A percentile compares a stretch with the other conserved stretches of the same genome.
Evolutionary conservation across 2,888 invertebrate species (phyloP).

Genomic region (Furcula furcula): DNA sequence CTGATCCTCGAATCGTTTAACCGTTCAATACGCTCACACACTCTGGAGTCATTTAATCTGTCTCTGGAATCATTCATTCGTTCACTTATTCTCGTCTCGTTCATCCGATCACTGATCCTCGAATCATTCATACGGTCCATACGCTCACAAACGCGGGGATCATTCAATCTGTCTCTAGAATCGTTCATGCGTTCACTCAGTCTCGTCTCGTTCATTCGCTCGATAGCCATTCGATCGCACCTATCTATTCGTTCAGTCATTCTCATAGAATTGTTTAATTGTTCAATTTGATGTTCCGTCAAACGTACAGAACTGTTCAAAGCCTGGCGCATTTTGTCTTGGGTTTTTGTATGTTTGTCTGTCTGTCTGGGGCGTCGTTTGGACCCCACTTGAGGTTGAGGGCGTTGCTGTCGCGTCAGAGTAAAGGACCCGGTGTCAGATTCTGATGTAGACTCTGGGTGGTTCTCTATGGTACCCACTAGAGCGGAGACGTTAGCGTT

Average conservation of each 20-base stretch:
- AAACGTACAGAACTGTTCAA: slow-evolving; percentile 36
- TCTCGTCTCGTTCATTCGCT: slow-evolving; percentile 25
- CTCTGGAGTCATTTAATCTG: slow-evolving; percentile 24
- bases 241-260: slow-evolving; percentile 27
- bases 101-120: slow-evolving; percentile 29
- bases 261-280: slow-evolving; percentile 46
- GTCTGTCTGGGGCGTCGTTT: slow-evolving; percentile 60
- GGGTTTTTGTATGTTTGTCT: slow-evolving; percentile 57
- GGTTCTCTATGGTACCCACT: slow-evolving; percentile 75
- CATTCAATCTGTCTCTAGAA: slow-evolving; percentile 20
- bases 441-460: slow-evolving; percentile 74
- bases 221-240: slow-evolving; percentile 2
- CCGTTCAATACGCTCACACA: slow-evolving; percentile 26
- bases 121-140: slow-evolving; percentile 24
- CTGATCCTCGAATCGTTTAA: slow-evolving; percentile 35
- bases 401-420: slow-evolving; percentile 66
- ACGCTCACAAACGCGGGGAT: slow-evolving; percentile 12
- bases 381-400: slow-evolving; percentile 68
- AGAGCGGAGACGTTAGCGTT: slow-evolving; percentile 69
- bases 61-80: slow-evolving; percentile 33
- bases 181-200: slow-evolving; percentile 20
- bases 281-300: slow-evolving; percentile 43
- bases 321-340: slow-evolving; percentile 52
- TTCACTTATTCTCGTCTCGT: slow-evolving; percentile 24
- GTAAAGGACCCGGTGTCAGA: slow-evolving; percentile 75